Evolutionary conservation across 2,797 vertebrate species (phyloP).

Genomic region (Phrynocephalus vlangalii): DNA sequence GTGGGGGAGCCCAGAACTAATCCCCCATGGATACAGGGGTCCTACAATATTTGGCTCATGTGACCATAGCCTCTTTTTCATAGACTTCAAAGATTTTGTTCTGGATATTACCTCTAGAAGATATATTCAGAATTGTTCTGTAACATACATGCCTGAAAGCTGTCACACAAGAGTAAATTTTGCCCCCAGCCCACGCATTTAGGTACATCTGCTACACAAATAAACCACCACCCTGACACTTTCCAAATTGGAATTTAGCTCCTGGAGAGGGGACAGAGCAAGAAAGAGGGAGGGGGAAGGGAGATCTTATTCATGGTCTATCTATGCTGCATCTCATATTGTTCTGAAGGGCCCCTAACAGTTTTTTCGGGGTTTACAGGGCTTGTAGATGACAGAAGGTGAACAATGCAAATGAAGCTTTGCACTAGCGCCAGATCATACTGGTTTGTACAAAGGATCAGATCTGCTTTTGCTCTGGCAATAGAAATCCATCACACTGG

Average conservation of each 20-base stretch:
- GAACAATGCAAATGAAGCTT: neutral
- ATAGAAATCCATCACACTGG: conserved; percentile 18
- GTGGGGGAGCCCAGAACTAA: too few species aligned
- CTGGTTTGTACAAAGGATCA: neutral
- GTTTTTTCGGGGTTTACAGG: neutral
- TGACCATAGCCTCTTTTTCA: neutral
- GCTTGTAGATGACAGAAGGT: neutral
- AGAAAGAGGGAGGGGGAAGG: too few species aligned
- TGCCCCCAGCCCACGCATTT: too few species aligned
- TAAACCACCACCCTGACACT: too few species aligned
- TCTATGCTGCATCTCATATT: neutral
- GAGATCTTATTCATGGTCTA: too few species aligned
- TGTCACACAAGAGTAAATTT: neutral
- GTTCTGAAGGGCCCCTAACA: neutral
- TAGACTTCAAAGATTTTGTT: neutral
- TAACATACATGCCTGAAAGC: neutral
- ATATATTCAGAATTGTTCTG: neutral
- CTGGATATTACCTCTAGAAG: neutral
- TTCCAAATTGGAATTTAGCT: too few species aligned
- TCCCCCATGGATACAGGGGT: too few species aligned
- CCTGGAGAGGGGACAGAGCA: too few species aligned
- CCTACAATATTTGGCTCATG: too few species aligned
- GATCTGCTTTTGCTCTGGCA: neutral
- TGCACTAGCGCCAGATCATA: neutral
- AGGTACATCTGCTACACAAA: neutral